These are phyloP conservation scores for Podarcis muralis DNA, from an alignment of 2,113 vertebrate species.

Conservation along the genomic window DNA sequence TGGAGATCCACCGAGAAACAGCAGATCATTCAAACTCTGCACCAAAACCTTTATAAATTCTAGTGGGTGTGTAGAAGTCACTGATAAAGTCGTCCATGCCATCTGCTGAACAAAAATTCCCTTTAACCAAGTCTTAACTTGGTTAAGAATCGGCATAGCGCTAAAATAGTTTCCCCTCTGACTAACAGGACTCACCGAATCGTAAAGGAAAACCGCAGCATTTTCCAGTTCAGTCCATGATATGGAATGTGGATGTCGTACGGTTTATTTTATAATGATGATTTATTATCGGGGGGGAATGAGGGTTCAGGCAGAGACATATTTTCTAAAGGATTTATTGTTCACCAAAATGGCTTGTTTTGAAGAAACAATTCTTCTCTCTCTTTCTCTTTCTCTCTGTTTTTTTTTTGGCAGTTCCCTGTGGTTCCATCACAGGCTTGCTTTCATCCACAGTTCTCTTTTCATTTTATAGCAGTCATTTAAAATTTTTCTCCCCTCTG, in stretches of 20 bases:
- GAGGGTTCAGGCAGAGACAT: conserved; percentile 53
- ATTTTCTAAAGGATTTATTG: conserved; percentile 64
- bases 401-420: conserved; percentile 30
- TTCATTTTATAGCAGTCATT: not conserved
- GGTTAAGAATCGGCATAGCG: conserved; percentile 76
- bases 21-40: not conserved
- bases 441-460: conserved; percentile 28
- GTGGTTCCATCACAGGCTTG: conserved; percentile 31
- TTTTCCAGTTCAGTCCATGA: conserved; percentile 54
- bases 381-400: not conserved
- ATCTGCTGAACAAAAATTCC: conserved; percentile 53
- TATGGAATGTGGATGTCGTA: conserved; percentile 22
- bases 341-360: conserved; percentile 63
- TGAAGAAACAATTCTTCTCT: conserved; percentile 55
- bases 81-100: conserved; percentile 32
- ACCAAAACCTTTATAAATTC: conserved; percentile 33
- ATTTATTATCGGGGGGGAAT: conserved; percentile 58
- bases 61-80: conserved; percentile 21
- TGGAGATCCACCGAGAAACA: too few species aligned
- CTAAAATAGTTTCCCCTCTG: conserved; percentile 62
- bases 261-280: conserved; percentile 57
- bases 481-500: conserved; percentile 4
- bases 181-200: conserved; percentile 32
- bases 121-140: conserved; percentile 41
- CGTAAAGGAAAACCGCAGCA: conserved; percentile 51